Base-by-base conservation (phyloP, 2,113 vertebrate genomes). In the Junco hyemalis region DNA sequence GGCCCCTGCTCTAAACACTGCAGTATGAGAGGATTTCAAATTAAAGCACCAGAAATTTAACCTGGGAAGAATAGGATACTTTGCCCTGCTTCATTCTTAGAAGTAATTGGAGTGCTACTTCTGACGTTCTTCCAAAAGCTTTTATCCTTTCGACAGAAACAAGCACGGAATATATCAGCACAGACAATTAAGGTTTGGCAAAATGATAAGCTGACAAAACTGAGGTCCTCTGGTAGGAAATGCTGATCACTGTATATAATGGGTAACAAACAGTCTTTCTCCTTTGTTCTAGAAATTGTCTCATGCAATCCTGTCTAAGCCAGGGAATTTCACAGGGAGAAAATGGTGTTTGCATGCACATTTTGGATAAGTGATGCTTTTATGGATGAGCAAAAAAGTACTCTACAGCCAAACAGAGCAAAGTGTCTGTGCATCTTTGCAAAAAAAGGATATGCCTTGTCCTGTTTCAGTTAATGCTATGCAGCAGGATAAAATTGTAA, bases 301-400 rank as follows among this genome's bases (percentile, higher is more conserved):
- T 78, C 5, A 24, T 36, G 17, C 25, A 40, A 38, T 63, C 81
- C 51, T 48, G 19, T 35, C 28, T 44, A 12, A 59, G 50, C 35
- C 60, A 50, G 29, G 48, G 88, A 83, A 38, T 86, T 83, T 77
- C 47, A 59, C 23, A 63, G 40, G 63, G 21, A 47, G 47, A 15
- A 36, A 45, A 21, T n/a, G 36, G 7, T 69, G 56, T 63, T 88
- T 0, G 0, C 6, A 4, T 29, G 29, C 19, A 5, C 3, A 1
- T 63, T 92, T 79, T 88, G 80, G 64, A 44, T 66, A 70, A 54
- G 20, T 8, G 4, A 3, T 70, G 17, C 26, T 44, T 40, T 51
- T 70, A 40, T 14, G 35, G 35, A 61, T 70, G 50, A 83, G 26
- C 14, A 81, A 66, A 74, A 51, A 78, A n/a, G 22, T 83, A 26